These are phyloP conservation scores for Bolinopsis microptera DNA, from an alignment of 37 sponge, comb jelly and placozoan species.

Conservation along the genomic window DNA sequence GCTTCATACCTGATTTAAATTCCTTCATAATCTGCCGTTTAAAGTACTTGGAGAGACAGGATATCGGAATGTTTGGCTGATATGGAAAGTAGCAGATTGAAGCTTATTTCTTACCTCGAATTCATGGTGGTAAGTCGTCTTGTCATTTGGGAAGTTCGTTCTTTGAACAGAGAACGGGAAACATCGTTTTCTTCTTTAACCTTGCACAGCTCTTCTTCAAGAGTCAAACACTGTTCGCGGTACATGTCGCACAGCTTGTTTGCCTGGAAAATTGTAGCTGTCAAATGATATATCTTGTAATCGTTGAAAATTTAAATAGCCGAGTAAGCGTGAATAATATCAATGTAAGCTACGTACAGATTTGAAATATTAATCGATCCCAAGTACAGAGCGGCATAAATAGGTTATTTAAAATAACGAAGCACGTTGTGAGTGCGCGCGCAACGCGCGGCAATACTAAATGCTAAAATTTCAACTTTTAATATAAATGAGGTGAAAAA, in stretches of 20 bases:
- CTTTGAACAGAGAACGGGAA: constrained; percentile 78
- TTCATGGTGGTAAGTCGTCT: constrained; percentile 88
- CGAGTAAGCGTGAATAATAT: constrained; percentile 66
- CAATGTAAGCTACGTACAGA: too few species aligned
- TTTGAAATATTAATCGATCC: too few species aligned
- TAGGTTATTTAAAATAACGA: too few species aligned
- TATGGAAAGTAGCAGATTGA: too few species aligned
- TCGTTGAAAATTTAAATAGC: too few species aligned
- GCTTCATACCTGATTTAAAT: constrained; percentile 72
- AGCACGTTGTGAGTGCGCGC: too few species aligned
- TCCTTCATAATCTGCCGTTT: too few species aligned
- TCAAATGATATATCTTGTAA: not conserved
- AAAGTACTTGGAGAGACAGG: too few species aligned
- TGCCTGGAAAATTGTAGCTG: constrained; percentile 65
- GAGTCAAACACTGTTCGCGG: constrained; percentile 89
- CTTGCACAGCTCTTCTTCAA: constrained; percentile 88
- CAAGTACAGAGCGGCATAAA: too few species aligned
- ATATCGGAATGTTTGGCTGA: too few species aligned
- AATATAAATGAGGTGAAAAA: not conserved
- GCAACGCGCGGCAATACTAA: constrained; percentile 16
- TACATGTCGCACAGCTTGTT: constrained; percentile 97
- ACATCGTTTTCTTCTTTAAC: constrained; percentile 85
- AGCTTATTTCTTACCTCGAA: too few species aligned
- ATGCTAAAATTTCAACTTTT: constrained; percentile 13
- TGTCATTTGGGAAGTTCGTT: constrained; percentile 76